Percentiles rank a stretch among this genome's conserved stretches.
These are phyloP conservation scores for Scaptomyza polygonia DNA, from an alignment of 2,888 invertebrate species.

Conservation along the genomic window DNA sequence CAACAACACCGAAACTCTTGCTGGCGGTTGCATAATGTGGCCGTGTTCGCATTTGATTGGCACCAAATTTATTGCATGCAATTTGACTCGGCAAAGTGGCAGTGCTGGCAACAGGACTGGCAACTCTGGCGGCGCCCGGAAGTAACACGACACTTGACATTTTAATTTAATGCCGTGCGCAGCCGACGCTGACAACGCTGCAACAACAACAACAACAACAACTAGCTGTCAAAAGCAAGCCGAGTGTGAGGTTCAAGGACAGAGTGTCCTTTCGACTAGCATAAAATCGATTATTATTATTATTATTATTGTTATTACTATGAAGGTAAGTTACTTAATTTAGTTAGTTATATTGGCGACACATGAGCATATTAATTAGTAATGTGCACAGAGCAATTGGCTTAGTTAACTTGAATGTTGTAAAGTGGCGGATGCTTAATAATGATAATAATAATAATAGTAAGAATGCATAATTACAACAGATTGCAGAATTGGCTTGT, in stretches of 20 bases:
- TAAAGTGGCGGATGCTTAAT: neutral
- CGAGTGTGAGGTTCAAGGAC: conserved; percentile 13
- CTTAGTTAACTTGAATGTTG: neutral
- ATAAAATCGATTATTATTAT: conserved; percentile 54
- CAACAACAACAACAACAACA: conserved; percentile 23
- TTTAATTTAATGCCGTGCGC: conserved; percentile 77
- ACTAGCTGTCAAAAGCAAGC: conserved; percentile 26
- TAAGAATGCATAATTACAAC: conserved; percentile 12
- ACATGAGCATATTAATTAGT: conserved; percentile 53
- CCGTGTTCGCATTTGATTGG: conserved; percentile 71
- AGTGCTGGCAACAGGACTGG: conserved; percentile 49
- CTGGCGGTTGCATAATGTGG: conserved; percentile 66
- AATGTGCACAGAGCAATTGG: conserved; percentile 20
- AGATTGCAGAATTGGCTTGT: too few relatives aligned
- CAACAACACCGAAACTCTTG: conserved; percentile 12
- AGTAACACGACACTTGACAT: conserved; percentile 80
- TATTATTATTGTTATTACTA: conserved; percentile 41
- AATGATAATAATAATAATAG: neutral
- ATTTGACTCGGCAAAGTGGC: conserved; percentile 66
- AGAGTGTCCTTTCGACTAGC: conserved; percentile 8
- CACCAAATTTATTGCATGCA: conserved; percentile 78
- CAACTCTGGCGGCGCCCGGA: conserved; percentile 70
- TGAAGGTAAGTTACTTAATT: conserved; percentile 1
- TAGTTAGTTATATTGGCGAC: conserved; percentile 8
- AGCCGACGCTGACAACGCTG: conserved; percentile 53